Conservation (phyloP, 2,888 invertebrate genomes). For the Macrophya alboannulata region DNA sequence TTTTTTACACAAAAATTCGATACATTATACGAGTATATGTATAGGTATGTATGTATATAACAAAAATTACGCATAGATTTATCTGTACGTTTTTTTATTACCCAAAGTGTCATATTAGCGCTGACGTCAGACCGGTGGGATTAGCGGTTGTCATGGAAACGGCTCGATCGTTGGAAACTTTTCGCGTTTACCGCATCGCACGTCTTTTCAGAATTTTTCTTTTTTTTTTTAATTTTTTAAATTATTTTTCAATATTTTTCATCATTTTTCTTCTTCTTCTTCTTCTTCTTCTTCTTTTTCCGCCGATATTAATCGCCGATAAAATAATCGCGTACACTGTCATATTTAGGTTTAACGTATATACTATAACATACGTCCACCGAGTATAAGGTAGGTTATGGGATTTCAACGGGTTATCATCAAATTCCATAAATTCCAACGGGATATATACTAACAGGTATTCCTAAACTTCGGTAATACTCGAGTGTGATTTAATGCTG, state of each 20-base stretch:
- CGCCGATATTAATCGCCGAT: constrained; percentile 14
- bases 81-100: neutral
- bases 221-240: neutral
- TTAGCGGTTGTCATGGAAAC: constrained; percentile 45
- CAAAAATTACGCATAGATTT: neutral
- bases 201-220: neutral
- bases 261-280: too few relatives aligned
- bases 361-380: neutral
- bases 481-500: constrained; percentile 10
- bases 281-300: neutral
- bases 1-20: neutral
- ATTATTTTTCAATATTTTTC: too few relatives aligned
- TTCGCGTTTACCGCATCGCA: constrained; percentile 5
- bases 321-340: constrained; percentile 1
- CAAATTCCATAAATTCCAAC: constrained; percentile 43
- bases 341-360: neutral
- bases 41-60: neutral
- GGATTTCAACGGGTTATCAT: constrained; percentile 41
- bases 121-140: constrained; percentile 45
- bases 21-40: neutral
- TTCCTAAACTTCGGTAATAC: constrained; percentile 24
- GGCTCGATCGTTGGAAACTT: constrained; percentile 45
- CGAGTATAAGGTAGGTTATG: neutral
- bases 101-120: constrained; percentile 38
- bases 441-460: constrained; percentile 1